Percentiles rank a stretch among this genome's conserved stretches.
phyloP scores from a whole-genome alignment of 2,113 vertebrate species.

The Pedetes capensis region DNA sequence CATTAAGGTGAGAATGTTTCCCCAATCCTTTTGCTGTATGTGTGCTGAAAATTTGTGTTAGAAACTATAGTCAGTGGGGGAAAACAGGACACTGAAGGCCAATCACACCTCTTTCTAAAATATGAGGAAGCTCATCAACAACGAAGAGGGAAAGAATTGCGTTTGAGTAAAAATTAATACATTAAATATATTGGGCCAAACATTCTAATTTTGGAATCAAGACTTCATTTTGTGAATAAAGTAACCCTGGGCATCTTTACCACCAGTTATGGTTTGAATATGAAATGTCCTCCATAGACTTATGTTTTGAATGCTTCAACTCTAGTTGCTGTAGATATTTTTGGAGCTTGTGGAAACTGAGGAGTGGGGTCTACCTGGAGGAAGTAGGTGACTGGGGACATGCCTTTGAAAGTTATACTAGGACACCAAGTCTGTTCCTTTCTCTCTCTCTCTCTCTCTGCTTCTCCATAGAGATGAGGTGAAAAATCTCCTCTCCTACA shows the following conservation, averaged over 20 bases:
- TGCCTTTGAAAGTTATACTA: too few species aligned
- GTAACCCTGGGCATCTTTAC: background rate
- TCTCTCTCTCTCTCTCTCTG: too few species aligned
- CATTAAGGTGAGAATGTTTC: background rate
- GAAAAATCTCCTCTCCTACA: too few species aligned
- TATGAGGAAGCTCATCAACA: background rate
- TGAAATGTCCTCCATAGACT: too few species aligned
- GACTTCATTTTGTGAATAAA: background rate
- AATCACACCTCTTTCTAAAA: background rate
- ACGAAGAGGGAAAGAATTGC: background rate
- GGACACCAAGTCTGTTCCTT: too few species aligned
- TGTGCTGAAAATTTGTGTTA: background rate
- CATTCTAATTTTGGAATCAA: background rate
- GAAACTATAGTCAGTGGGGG: background rate
- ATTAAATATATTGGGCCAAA: background rate
- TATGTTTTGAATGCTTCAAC: too few species aligned
- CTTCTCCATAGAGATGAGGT: too few species aligned
- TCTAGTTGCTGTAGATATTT: too few species aligned
- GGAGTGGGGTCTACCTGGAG: too few species aligned
- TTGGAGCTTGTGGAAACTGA: too few species aligned
- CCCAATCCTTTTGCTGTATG: fast-evolving
- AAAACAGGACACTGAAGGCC: background rate
- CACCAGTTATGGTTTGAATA: too few species aligned
- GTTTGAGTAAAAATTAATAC: background rate
- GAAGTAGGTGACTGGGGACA: too few species aligned